These are phyloP conservation scores for Salvelinus namaycush DNA, from an alignment of 2,113 vertebrate genomes.

Conservation along the genomic window DNA sequence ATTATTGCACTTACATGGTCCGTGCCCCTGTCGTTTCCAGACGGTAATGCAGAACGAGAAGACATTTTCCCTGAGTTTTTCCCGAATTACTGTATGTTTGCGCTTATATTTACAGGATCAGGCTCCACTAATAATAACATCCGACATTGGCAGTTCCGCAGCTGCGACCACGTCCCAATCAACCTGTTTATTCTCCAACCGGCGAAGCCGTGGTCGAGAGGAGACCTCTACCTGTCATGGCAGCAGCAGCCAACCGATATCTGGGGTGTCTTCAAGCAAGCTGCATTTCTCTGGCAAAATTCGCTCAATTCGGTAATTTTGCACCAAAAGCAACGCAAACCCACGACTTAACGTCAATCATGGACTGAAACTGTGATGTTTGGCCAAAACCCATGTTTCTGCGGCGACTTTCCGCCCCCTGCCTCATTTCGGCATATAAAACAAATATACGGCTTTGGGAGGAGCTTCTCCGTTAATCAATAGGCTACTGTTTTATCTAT, in stretches of 20 bases:
- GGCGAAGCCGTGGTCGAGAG: slow-evolving; percentile 62
- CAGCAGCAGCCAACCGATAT: slow-evolving; percentile 58
- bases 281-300: slow-evolving; percentile 63
- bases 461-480: slow-evolving; percentile 52
- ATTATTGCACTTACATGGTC: slow-evolving; percentile 76
- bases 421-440: slow-evolving; percentile 68
- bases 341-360: slow-evolving; percentile 33
- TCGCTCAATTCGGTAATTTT: slow-evolving; percentile 40
- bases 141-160: slow-evolving; percentile 43
- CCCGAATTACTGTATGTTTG: slow-evolving; percentile 49
- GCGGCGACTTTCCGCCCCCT: slow-evolving; percentile 69
- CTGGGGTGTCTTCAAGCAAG: slow-evolving; percentile 68
- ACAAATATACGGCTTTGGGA: slow-evolving; percentile 63
- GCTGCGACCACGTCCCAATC: slow-evolving; percentile 62
- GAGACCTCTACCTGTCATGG: slow-evolving; percentile 75
- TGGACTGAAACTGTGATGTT: slow-evolving; percentile 67
- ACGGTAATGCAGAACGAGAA: slow-evolving; percentile 77
- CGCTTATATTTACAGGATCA: slow-evolving; percentile 46
- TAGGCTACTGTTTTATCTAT: slow-evolving; percentile 7
- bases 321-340: slow-evolving; percentile 50
- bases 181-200: slow-evolving; percentile 63
- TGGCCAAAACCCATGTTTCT: slow-evolving; percentile 73
- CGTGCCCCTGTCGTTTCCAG: slow-evolving; percentile 77
- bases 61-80: slow-evolving; percentile 77
- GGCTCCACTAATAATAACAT: slow-evolving; percentile 52